A percentile compares a stretch with the other conserved stretches of the same genome.
Conservation (phyloP, 2,113 vertebrate genomes). For the Azemiops feae region DNA sequence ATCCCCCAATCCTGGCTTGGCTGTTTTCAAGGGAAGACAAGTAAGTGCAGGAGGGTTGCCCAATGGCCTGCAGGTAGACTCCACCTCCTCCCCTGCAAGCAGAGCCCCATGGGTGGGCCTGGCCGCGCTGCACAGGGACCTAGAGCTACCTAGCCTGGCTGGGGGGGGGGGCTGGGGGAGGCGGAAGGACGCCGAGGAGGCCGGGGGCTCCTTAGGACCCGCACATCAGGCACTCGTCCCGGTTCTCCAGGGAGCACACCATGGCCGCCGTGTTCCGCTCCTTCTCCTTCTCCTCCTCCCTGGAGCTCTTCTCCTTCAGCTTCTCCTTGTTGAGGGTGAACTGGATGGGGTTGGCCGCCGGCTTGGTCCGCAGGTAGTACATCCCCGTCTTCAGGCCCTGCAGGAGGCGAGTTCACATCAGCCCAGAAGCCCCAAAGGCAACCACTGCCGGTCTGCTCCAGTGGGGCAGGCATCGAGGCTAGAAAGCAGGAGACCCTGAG, state of each 20-base stretch:
- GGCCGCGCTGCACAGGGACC: not conserved
- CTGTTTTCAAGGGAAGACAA: not conserved
- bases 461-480: not conserved
- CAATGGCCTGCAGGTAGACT: accelerated
- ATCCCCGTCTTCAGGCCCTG: constrained; percentile 97
- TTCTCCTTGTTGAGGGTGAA: constrained; percentile 97
- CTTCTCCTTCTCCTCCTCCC: constrained; percentile 72
- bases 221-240: constrained; percentile 92
- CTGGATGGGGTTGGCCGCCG: constrained; percentile 95
- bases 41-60: not conserved
- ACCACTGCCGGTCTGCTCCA: not conserved
- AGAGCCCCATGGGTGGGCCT: constrained; percentile 15
- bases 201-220: constrained; percentile 75
- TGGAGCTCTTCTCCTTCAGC: constrained; percentile 72
- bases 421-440: not conserved
- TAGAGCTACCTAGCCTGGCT: not conserved
- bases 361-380: constrained; percentile 95
- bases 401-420: accelerated
- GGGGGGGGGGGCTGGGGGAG: not conserved
- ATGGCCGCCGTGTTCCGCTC: constrained; percentile 89
- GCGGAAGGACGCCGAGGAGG: not conserved
- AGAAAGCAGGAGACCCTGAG: not conserved
- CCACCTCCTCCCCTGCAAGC: not conserved
- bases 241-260: constrained; percentile 93
- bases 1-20: not conserved